Conservation (phyloP, 2,888 invertebrate species). For the Crossocerus cetratus region DNA sequence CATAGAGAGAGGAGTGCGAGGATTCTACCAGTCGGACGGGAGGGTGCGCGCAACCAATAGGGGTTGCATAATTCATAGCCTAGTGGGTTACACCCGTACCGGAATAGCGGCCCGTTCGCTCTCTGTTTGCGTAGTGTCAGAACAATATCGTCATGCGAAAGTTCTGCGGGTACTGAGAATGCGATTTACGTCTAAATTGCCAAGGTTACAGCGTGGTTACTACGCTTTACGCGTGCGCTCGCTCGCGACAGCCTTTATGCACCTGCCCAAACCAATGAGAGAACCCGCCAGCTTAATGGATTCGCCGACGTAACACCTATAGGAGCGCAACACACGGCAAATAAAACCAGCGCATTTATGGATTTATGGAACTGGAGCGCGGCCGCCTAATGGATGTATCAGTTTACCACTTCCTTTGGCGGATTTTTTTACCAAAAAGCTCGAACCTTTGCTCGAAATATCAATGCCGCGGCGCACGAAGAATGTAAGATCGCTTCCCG, state of each 20-base stretch:
- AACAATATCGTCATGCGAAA: slow-evolving; percentile 60
- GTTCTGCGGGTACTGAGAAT: slow-evolving; percentile 53
- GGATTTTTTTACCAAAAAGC: not conserved
- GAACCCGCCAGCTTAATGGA: slow-evolving; percentile 11
- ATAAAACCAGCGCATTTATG: slow-evolving; percentile 36
- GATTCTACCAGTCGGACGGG: slow-evolving; percentile 55
- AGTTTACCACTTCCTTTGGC: not conserved
- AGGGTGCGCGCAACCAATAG: slow-evolving; percentile 63
- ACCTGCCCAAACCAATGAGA: not conserved
- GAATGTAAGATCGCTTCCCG: too few relatives aligned
- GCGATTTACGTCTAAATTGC: slow-evolving; percentile 62
- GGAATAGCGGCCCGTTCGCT: slow-evolving; percentile 65
- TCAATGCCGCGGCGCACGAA: too few relatives aligned
- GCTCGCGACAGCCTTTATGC: not conserved
- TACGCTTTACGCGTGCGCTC: slow-evolving; percentile 34
- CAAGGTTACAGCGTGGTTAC: slow-evolving; percentile 58
- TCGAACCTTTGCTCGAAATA: too few relatives aligned
- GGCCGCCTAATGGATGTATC: not conserved
- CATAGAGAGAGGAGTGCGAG: slow-evolving; percentile 38
- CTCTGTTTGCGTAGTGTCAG: slow-evolving; percentile 63
- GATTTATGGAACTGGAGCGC: slow-evolving; percentile 17
- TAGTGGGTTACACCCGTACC: slow-evolving; percentile 65
- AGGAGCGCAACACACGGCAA: slow-evolving; percentile 20
- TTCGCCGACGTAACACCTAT: slow-evolving; percentile 32
- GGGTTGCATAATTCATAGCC: slow-evolving; percentile 71